phyloP scores from a whole-genome alignment of 2,113 vertebrate species.

The Chionodraco myersi region DNA sequence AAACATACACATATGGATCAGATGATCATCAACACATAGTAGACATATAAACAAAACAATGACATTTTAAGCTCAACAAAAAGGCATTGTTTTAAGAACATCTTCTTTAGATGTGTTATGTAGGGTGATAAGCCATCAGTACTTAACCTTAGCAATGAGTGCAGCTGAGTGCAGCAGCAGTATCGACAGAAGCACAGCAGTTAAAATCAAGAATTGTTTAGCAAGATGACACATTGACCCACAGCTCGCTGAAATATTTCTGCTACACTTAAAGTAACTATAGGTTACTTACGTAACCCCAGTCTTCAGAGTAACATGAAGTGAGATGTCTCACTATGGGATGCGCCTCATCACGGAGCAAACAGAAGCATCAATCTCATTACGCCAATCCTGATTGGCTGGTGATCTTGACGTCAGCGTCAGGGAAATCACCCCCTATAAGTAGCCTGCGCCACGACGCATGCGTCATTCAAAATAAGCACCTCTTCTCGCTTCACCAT shows the following conservation, averaged over 20 bases:
- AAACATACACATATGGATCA: not conserved
- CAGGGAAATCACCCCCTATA: too few species aligned
- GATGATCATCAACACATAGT: not conserved
- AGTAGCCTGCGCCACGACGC: too few species aligned
- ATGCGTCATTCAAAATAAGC: too few species aligned
- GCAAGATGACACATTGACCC: not conserved
- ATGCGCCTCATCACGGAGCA: too few species aligned
- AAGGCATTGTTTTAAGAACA: not conserved
- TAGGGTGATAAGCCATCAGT: not conserved
- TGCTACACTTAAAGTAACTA: not conserved
- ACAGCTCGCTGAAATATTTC: not conserved
- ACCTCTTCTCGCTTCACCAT: too few species aligned
- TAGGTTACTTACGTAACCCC: too few species aligned
- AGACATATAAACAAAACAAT: not conserved
- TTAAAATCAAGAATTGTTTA: not conserved
- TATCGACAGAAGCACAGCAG: not conserved
- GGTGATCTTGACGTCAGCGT: too few species aligned
- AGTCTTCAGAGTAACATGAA: too few species aligned
- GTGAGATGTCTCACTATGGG: too few species aligned
- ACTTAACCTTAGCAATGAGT: not conserved
- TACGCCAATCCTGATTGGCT: too few species aligned
- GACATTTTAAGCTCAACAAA: not conserved
- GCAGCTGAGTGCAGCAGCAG: not conserved
- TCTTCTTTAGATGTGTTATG: not conserved
- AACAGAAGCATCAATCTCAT: too few species aligned